Conservation (phyloP, 2,888 invertebrate genomes). For the Tanypteryx hageni region DNA sequence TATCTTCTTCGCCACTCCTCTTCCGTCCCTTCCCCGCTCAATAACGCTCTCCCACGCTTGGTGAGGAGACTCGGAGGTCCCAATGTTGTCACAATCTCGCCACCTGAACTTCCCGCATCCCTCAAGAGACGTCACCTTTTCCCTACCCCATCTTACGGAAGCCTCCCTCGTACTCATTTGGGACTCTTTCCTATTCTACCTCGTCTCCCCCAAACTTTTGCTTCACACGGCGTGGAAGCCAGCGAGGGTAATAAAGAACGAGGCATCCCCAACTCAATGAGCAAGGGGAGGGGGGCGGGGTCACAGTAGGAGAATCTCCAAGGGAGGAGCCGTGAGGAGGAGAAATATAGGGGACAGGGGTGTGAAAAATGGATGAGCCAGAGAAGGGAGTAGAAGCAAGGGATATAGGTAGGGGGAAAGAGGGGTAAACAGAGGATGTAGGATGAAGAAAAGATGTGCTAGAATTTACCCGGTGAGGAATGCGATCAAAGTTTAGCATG, state of each 20-base stretch:
- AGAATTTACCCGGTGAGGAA: not conserved
- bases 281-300: not conserved
- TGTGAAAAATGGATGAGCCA: slow-evolving; percentile 16
- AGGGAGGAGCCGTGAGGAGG: not conserved
- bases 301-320: not conserved
- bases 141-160: not conserved
- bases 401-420: too few relatives aligned
- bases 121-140: not conserved
- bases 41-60: too few relatives aligned
- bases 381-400: not conserved
- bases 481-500: not conserved
- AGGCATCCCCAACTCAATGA: slow-evolving; percentile 18
- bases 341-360: not conserved
- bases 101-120: not conserved
- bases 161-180: not conserved
- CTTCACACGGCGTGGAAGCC: not conserved
- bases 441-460: not conserved
- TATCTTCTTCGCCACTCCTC: not conserved
- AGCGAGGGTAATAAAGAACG: not conserved
- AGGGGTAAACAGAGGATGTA: not conserved
- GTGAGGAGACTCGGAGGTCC: too few relatives aligned
- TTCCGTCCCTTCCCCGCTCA: not conserved
- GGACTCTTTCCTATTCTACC: not conserved
- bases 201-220: not conserved
- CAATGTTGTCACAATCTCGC: not conserved